Base-by-base conservation (phyloP, 1,140 invertebrate species). In the Lasaia peninsularis region DNA sequence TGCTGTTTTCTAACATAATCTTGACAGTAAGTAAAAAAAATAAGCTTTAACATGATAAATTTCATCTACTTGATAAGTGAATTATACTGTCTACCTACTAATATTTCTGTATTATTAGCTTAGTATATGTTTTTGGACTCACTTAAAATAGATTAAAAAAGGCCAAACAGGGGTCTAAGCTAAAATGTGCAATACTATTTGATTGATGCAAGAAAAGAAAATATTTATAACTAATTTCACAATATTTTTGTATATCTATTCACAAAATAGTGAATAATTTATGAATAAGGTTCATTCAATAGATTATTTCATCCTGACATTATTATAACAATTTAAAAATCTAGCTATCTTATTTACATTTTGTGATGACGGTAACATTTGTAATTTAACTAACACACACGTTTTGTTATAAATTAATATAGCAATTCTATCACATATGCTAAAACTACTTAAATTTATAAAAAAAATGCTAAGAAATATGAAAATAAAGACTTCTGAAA, bases 341-440 rank as follows among this genome's bases (percentile, higher is more conserved):
- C 69, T 79, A 80, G 53, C 73, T 77, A 44, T 75, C 70, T 58
- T 78, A 75, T 78, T 67, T 75, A 82, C 71, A 76, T 60, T 60
- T 79, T 81, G 79, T 80, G 78, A 81, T 77, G 73, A 65, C 73
- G 73, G 77, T 80, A 80, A 82, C 79, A 65, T 52, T 31, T 16
- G 24, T 32, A 18, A 31, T 33, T 9, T 6, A 32, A 32, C n/a
- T 16, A 52, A 52, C 32, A 32, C 12, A 52, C 50, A 52, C 10
- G 16, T 9, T 40, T 18, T 40, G 35, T 40, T 40, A 14, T n/a
- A 40, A 40, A 31, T 52, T 51, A 28, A 32, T 24, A 34, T 18
- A 33, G 14, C 51, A 20, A 16, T 32, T 21, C 7, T 24, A 53
- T 20, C 51, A 28, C 51, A 53, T 11, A 35, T n/a, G 11, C 48